A percentile compares a stretch with the other conserved stretches of the same genome.
These are phyloP conservation scores for Phylloscopus trochilus DNA, from an alignment of 2,113 vertebrate genomes.

Conservation along the genomic window DNA sequence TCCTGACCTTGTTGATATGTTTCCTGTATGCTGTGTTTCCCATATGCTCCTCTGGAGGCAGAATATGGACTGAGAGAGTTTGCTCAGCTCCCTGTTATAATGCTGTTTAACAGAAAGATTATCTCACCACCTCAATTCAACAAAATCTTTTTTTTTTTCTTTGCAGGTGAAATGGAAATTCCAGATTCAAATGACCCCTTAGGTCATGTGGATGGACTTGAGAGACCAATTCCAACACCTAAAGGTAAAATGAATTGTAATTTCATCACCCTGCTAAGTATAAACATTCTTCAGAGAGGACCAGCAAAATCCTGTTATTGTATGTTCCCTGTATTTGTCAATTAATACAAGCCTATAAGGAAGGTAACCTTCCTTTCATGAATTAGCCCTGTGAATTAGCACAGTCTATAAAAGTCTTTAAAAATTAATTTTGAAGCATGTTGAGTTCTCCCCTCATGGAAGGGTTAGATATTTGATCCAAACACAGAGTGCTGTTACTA, in stretches of 20 bases:
- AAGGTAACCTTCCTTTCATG: not conserved
- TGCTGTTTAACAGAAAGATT: not conserved
- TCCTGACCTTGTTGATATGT: not conserved
- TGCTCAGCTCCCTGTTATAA: not conserved
- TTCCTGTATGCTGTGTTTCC: not conserved
- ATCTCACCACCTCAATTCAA: not conserved
- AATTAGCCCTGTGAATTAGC: not conserved
- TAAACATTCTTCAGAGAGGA: not conserved
- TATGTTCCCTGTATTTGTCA: not conserved
- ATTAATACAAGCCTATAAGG: not conserved
- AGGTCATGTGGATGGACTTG: slow-evolving; percentile 74
- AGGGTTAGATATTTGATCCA: not conserved
- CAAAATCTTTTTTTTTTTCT: not conserved
- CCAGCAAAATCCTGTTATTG: not conserved
- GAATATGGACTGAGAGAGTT: not conserved
- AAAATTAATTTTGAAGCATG: not conserved
- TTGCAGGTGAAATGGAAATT: slow-evolving; percentile 73
- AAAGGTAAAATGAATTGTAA: slow-evolving; percentile 74
- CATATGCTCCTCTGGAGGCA: not conserved
- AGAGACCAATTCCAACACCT: slow-evolving; percentile 77
- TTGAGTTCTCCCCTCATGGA: not conserved
- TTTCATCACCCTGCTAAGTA: not conserved
- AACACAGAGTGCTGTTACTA: not conserved
- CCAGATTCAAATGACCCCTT: slow-evolving; percentile 73
- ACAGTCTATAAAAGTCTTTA: not conserved